Percentiles rank a stretch among this genome's conserved stretches.
Conservation (phyloP, 1,140 invertebrate genomes). For the Leptinotarsa lineolata region DNA sequence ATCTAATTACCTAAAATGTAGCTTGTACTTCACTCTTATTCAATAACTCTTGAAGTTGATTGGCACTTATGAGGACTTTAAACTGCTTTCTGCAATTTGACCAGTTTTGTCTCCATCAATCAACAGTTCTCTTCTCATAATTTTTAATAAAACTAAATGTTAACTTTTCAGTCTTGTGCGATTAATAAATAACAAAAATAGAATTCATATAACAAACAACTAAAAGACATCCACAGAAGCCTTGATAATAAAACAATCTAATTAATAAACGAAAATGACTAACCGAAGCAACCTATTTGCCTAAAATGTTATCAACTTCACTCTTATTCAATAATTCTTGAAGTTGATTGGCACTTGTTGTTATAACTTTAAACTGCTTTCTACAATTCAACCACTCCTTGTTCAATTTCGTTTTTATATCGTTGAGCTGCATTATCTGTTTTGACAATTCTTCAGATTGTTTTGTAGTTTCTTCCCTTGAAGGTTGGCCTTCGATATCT, state of each 20-base stretch:
- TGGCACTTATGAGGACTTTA: not conserved
- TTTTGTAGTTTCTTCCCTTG: not conserved
- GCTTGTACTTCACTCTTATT: not conserved
- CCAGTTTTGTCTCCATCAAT: slow-evolving; percentile 1
- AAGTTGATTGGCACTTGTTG: slow-evolving; percentile 12
- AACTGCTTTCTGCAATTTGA: not conserved
- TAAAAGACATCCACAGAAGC: no score
- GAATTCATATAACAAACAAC: not conserved
- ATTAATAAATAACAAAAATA: no score
- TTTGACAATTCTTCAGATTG: not conserved
- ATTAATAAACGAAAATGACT: no score
- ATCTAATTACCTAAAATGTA: no score
- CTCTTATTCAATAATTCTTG: not conserved
- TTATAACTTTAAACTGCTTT: slow-evolving; percentile 6
- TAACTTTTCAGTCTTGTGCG: no score
- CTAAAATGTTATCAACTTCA: not conserved
- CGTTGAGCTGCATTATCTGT: not conserved
- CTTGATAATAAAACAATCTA: no score
- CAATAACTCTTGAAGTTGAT: not conserved
- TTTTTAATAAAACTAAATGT: not conserved
- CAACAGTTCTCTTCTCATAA: slow-evolving; percentile 1
- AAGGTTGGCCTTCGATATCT: slow-evolving; percentile 6
- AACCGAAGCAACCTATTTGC: no score
- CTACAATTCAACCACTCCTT: not conserved
- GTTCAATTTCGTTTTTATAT: slow-evolving; percentile 5